Base-by-base conservation (phyloP, 2,113 vertebrate species). In the Xenopus laevis region DNA sequence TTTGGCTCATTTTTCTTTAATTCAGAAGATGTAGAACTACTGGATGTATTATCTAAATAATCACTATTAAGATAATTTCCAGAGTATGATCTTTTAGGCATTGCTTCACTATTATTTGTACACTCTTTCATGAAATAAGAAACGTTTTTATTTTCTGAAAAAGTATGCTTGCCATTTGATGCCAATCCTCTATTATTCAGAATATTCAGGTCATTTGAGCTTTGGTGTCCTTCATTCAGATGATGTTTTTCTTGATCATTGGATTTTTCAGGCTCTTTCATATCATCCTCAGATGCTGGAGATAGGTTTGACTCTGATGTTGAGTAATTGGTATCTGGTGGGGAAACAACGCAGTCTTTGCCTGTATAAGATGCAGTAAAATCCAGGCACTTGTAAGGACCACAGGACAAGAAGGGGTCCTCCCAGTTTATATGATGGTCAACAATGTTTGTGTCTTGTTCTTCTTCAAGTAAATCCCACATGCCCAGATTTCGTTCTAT, bases 251-350 rank as follows among this genome's bases (percentile, higher is more conserved):
- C 79, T 55, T 81, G 10, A 0, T 71, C 58, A 80, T 85, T 81
- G 47, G 78, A 62, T 23, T 69, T 81, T 30, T 82, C 84, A 11
- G 58, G 71, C 80, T 89, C 88, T 80, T 79, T 86, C 58, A 89
- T 86, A 0, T 90, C 86, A 78, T 82, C 87, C 55, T 79, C 78
- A 65, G 78, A 88, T 1, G 87, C 87, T 46, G 91, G 90, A 18
- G 91, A 92, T 18, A 87, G 12, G 12, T 87, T 88, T 15, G 91
- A 92, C 66, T 92, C 91, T 78, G 91, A 92, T 0, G 90, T 92
- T 71, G 91, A 92, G 62, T 92, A 92, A 79, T 91, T 89, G 71
- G 90, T 92, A 44, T 91, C 89, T 74, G 86, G 87, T 57, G 89
- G 87, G 66, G 91, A 92, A 78, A 89, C 79, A 81, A 84, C 78